Evolutionary conservation across 2,888 invertebrate genomes (phyloP).

Genomic region (Aporophyla nigra): DNA sequence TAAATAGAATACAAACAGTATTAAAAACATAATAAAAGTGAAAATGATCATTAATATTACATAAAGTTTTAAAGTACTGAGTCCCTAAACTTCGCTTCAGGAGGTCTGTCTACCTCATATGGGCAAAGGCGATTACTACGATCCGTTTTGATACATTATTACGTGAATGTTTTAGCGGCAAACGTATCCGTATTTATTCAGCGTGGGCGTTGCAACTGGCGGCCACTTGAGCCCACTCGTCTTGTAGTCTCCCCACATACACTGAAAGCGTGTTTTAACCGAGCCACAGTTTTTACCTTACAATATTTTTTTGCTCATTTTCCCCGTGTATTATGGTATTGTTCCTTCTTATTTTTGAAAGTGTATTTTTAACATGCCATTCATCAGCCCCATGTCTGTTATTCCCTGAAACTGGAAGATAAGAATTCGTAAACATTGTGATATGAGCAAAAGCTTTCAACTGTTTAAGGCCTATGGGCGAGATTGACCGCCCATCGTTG

Average conservation of each 20-base stretch:
- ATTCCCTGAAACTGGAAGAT: conserved; percentile 21
- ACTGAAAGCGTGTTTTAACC: conserved; percentile 68
- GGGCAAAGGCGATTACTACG: neutral
- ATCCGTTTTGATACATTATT: conserved; percentile 62
- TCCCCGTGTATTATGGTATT: conserved; percentile 6
- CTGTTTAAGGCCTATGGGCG: conserved; percentile 1
- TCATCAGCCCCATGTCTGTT: conserved; percentile 4
- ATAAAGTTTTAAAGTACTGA: neutral
- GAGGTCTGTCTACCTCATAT: conserved; percentile 3
- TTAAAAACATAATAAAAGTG: neutral
- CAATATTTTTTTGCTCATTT: conserved; percentile 41
- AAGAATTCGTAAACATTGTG: conserved; percentile 17
- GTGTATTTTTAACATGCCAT: conserved; percentile 14
- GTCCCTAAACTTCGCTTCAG: neutral
- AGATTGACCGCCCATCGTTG: conserved; percentile 24
- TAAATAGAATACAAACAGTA: neutral
- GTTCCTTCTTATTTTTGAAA: conserved; percentile 26
- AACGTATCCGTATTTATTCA: conserved; percentile 74
- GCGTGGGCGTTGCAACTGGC: conserved; percentile 63
- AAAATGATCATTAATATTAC: neutral
- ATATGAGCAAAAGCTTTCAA: conserved; percentile 4
- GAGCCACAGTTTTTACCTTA: conserved; percentile 51
- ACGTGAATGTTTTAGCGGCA: conserved; percentile 63
- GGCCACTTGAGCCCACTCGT: conserved; percentile 72
- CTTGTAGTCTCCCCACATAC: conserved; percentile 71